phyloP scores from a whole-genome alignment of 2,113 vertebrate genomes.

The Pluvialis apricaria region DNA sequence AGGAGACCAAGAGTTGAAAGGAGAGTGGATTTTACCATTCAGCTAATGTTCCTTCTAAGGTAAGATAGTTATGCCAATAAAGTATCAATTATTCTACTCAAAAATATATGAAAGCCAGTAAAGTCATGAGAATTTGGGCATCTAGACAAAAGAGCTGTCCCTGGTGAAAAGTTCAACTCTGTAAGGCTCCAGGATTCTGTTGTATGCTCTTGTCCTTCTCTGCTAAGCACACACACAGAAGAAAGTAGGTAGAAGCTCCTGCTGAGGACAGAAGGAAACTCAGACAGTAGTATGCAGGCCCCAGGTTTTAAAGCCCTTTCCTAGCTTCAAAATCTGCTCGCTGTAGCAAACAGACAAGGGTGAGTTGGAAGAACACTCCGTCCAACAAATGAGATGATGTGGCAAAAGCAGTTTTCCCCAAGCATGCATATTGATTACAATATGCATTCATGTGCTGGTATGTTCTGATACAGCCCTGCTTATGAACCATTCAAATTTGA shows the following conservation, averaged over 20 bases:
- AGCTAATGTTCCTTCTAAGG: background rate
- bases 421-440: background rate
- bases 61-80: background rate
- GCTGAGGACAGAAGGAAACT: background rate
- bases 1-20: background rate
- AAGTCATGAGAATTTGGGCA: background rate
- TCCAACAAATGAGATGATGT: background rate
- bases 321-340: background rate
- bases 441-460: background rate
- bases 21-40: background rate
- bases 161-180: background rate
- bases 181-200: background rate
- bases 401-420: background rate
- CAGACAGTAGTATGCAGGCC: background rate
- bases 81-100: background rate
- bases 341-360: background rate
- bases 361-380: background rate
- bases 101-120: background rate
- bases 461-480: background rate
- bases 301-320: background rate
- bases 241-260: background rate
- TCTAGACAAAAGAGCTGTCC: background rate
- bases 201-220: background rate
- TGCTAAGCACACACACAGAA: background rate
- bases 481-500: background rate